A percentile compares a stretch with the other conserved stretches of the same genome.
Evolutionary conservation across 2,888 invertebrate genomes (phyloP).

Genomic region (Macrosoma leucophasiata): DNA sequence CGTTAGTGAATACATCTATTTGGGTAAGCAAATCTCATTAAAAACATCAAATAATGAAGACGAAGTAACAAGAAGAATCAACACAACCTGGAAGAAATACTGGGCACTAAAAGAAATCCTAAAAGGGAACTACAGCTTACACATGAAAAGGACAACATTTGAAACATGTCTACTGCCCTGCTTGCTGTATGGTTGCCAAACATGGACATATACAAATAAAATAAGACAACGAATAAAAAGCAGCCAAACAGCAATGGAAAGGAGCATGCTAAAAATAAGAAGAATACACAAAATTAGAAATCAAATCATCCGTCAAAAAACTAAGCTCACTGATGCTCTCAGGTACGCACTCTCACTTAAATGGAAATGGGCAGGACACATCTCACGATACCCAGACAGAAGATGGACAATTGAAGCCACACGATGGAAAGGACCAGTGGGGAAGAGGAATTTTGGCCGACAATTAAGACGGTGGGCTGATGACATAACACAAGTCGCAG

Average conservation of each 20-base stretch:
- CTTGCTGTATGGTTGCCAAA: constrained; percentile 11
- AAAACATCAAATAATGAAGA: not conserved
- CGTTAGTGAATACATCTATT: constrained; percentile 15
- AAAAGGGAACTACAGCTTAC: constrained; percentile 3
- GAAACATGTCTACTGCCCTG: constrained; percentile 8
- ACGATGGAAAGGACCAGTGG: no score
- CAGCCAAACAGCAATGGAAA: constrained; percentile 10
- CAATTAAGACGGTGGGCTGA: no score
- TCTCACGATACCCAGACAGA: no score
- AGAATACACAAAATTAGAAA: constrained; percentile 17
- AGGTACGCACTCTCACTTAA: constrained; percentile 1
- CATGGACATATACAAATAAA: constrained; percentile 8
- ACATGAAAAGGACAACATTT: constrained; percentile 6
- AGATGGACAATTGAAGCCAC: no score
- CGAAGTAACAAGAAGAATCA: constrained; percentile 3
- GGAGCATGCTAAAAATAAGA: constrained; percentile 19
- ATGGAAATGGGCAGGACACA: no score
- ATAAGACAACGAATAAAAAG: constrained; percentile 7
- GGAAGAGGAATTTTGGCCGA: no score
- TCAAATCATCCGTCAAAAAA: constrained; percentile 2
- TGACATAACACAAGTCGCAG: no score
- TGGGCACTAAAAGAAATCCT: constrained; percentile 10
- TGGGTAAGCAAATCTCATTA: constrained; percentile 19
- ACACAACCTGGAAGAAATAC: constrained; percentile 6
- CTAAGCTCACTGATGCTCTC: constrained; percentile 2